Base-by-base conservation (phyloP, 30 jellyfish, hydroid and myxozoan genomes). In the Aurelia aurita complex sp. Pacific region DNA sequence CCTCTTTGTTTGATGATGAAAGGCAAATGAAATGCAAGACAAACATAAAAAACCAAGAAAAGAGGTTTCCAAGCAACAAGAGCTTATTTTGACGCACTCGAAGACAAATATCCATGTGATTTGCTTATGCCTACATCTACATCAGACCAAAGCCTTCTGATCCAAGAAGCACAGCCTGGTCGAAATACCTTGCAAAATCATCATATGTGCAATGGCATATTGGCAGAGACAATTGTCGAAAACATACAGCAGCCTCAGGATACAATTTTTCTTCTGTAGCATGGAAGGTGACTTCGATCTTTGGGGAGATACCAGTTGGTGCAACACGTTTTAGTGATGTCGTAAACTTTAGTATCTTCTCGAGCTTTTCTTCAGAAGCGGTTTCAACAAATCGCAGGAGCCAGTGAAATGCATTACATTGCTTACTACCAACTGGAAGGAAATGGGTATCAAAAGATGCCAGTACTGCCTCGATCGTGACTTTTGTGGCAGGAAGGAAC, bases 221-320 rank as follows among this genome's bases (percentile, higher is more conserved):
- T 18, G 80, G 80, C 61, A 70, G 63, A 33, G 34, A 70, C 80
- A 70, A 59, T 40, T 70, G 61, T 34, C 3, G 61, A 50, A 70
- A 70, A 70, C 80, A 70, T 57, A 70, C 80, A 70, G 80, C 80
- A 23, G 80, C 60, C 40, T 70, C 64, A 15, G 80, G 80, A 70
- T 32, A 70, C 0, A 70, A 10, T 70, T 70, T 70, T 9, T 70
- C 63, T 18, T 34, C 64, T 34, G 64, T 40, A 9, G 63, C 63
- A 70, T 70, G 80, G 33, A 34, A 70, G 32, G 60, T 32, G 53
- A 70, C 63, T 70, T 34, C 80, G 35, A 70, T 70, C 40, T 70
- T 70, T 70, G 61, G 61, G 17, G 43, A 34, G 0, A 40, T 2
- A 15, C 80, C 80, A 70, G 19, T 1, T 4, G 61, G 64, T 23